Conservation (phyloP, 2,888 invertebrate genomes). For the Aporophyla lueneburgensis region DNA sequence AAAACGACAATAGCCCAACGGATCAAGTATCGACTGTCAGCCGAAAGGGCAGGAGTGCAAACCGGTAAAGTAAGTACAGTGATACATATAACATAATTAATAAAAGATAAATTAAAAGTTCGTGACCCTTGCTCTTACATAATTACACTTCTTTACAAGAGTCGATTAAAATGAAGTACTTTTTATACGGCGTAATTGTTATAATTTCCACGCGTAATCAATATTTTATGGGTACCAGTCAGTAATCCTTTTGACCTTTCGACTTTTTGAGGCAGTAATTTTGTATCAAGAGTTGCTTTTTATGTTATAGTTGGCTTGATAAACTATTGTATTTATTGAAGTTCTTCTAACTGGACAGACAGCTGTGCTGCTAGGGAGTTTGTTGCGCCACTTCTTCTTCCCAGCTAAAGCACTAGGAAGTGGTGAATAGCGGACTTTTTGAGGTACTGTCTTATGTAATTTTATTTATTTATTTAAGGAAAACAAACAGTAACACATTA, state of each 20-base stretch:
- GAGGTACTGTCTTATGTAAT: no score
- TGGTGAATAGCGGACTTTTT: no score
- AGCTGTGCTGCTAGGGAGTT: no score
- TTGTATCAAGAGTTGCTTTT: background rate
- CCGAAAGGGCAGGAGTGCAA: slow-evolving; percentile 32
- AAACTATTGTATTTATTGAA: no score
- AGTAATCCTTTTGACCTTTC: slow-evolving; percentile 16
- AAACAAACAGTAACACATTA: no score
- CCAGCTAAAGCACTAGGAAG: no score
- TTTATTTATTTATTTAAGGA: no score
- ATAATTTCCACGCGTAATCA: background rate
- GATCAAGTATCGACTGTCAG: slow-evolving; percentile 11
- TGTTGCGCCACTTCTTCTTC: no score
- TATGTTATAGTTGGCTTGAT: background rate
- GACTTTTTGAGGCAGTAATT: background rate
- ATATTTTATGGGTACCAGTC: background rate
- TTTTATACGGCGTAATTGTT: slow-evolving; percentile 14
- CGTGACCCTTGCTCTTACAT: background rate
- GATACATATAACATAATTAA: slow-evolving; percentile 28
- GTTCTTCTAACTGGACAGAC: no score
- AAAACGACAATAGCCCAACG: slow-evolving; percentile 26
- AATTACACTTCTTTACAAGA: slow-evolving; percentile 22
- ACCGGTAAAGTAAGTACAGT: slow-evolving; percentile 1
- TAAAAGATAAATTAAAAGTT: slow-evolving; percentile 22
- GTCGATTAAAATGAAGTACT: slow-evolving; percentile 9